A percentile compares a stretch with the other conserved stretches of the same genome.
These are phyloP conservation scores for Drosophila mimetica DNA, from an alignment of 2,888 invertebrate species.

Conservation along the genomic window DNA sequence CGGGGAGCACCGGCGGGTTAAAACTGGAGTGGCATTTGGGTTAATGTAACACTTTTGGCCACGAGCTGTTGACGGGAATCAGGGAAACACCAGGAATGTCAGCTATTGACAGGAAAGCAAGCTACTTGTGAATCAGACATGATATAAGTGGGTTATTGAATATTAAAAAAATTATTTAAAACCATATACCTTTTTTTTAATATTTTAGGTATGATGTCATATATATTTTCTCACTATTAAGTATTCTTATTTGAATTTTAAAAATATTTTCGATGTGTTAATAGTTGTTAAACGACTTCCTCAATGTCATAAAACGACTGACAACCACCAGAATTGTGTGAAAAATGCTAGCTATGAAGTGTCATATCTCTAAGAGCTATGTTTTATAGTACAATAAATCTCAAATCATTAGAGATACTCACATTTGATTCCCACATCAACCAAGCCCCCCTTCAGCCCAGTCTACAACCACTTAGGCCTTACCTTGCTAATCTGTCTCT, in stretches of 20 bases:
- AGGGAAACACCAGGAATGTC: conserved; percentile 1
- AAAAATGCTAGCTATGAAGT: background rate
- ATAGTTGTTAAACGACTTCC: background rate
- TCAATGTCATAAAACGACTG: background rate
- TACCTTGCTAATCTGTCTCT: conserved; percentile 29
- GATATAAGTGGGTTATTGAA: background rate
- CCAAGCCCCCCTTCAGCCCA: conserved; percentile 4
- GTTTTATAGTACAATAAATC: conserved; percentile 9
- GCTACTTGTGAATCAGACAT: background rate
- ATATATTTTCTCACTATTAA: background rate
- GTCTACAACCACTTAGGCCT: conserved; percentile 16
- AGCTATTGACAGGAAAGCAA: background rate
- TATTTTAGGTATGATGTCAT: no score
- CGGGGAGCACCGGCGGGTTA: conserved; percentile 3
- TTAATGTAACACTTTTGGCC: conserved; percentile 67
- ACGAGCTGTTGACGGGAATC: conserved; percentile 20
- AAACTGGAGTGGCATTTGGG: conserved; percentile 66
- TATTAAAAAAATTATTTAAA: no score
- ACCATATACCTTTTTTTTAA: no score
- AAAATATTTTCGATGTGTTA: background rate
- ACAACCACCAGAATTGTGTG: background rate
- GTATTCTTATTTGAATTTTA: background rate
- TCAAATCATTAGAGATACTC: conserved; percentile 13
- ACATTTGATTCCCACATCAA: background rate
- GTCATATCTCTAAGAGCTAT: background rate